Percentiles rank a stretch among this genome's conserved stretches.
phyloP scores from a whole-genome alignment of 2,888 invertebrate genomes.

The Lucinisca nassula region DNA sequence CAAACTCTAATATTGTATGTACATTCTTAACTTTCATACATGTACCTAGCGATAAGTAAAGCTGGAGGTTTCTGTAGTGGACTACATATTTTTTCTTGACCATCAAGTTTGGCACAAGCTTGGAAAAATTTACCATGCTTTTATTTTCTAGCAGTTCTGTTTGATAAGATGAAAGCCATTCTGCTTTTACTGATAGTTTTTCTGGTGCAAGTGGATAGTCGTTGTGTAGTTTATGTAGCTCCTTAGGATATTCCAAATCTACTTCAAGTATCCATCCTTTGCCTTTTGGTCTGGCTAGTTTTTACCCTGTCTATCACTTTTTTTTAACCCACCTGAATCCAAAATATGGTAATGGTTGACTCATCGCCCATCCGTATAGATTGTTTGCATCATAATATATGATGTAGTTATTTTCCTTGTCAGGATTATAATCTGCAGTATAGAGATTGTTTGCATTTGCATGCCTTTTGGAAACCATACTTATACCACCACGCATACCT shows the following conservation, averaged over 20 bases:
- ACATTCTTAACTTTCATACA: slow-evolving; percentile 78
- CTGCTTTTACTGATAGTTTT: slow-evolving; percentile 75
- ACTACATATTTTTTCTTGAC: slow-evolving; percentile 80
- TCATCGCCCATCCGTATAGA: slow-evolving; percentile 44
- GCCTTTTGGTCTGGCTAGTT: slow-evolving; percentile 56
- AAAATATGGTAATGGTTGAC: slow-evolving; percentile 18
- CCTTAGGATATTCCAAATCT: slow-evolving; percentile 45
- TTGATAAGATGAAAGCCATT: slow-evolving; percentile 40
- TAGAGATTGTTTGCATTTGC: slow-evolving; percentile 78
- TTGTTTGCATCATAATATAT: slow-evolving; percentile 46
- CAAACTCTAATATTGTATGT: slow-evolving; percentile 82
- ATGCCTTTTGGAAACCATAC: slow-evolving; percentile 71
- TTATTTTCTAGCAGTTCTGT: slow-evolving; percentile 70
- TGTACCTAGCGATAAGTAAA: slow-evolving; percentile 76
- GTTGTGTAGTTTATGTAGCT: slow-evolving; percentile 39
- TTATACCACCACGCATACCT: slow-evolving; percentile 66
- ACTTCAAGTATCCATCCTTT: slow-evolving; percentile 44
- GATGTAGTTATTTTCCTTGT: slow-evolving; percentile 48
- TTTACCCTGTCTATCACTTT: neutral
- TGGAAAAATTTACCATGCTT: slow-evolving; percentile 23
- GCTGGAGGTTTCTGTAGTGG: slow-evolving; percentile 85
- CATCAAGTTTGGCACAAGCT: slow-evolving; percentile 71
- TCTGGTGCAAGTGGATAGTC: slow-evolving; percentile 60
- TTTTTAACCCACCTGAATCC: slow-evolving; percentile 61
- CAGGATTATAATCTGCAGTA: slow-evolving; percentile 62